Evolutionary conservation across 1,140 invertebrate species (phyloP).

Genomic region (Diorhabda carinulata): DNA sequence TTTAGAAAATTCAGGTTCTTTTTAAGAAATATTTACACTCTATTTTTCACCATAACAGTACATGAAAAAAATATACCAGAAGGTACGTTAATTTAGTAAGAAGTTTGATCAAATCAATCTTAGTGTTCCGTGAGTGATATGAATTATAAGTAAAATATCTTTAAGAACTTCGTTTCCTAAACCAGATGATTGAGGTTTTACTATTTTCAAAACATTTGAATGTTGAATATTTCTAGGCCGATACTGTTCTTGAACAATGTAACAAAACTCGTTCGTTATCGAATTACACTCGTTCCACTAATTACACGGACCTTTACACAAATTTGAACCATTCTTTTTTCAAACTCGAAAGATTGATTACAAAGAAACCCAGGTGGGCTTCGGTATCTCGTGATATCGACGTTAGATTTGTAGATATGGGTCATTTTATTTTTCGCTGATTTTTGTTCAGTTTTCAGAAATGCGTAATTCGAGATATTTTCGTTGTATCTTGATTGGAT

Average conservation of each 20-base stretch:
- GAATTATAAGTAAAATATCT: too few relatives aligned
- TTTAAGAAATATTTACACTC: too few relatives aligned
- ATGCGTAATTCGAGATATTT: slow-evolving; percentile 1
- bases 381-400: slow-evolving; percentile 1
- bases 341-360: slow-evolving; percentile 7
- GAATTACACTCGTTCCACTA: slow-evolving; percentile 15
- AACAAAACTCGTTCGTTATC: slow-evolving; percentile 8
- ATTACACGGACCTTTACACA: slow-evolving; percentile 18
- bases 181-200: too few relatives aligned
- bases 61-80: too few relatives aligned
- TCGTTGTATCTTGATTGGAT: background rate
- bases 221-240: background rate
- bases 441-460: slow-evolving; percentile 1
- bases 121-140: too few relatives aligned
- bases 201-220: too few relatives aligned
- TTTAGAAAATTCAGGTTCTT: too few relatives aligned
- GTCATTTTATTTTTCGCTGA: background rate
- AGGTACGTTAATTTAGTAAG: too few relatives aligned
- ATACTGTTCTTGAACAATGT: background rate
- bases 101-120: too few relatives aligned
- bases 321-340: slow-evolving; percentile 11
- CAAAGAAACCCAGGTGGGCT: slow-evolving; percentile 11
- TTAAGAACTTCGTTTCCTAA: too few relatives aligned
- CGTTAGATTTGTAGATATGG: background rate
- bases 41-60: too few relatives aligned